Evolutionary conservation across 37 sponge, comb jelly and placozoan genomes (phyloP).

Genomic region (Aplysina aerophoba): DNA sequence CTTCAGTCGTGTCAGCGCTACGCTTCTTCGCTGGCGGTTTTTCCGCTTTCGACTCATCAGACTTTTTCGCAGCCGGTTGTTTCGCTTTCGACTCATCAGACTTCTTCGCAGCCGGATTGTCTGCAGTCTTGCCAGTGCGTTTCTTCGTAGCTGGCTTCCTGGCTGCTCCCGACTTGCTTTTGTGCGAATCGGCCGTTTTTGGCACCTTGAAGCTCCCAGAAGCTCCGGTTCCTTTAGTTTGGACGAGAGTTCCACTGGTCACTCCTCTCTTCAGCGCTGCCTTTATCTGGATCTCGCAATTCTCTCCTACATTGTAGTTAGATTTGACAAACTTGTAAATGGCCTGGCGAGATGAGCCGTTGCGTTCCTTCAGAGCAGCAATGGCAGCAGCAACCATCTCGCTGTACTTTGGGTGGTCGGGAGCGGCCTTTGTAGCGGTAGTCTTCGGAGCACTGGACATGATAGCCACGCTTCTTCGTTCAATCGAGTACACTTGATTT

Average conservation of each 20-base stretch:
- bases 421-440: constrained; percentile 37
- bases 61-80: constrained; percentile 7
- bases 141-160: constrained; percentile 41
- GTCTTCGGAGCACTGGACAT: neutral
- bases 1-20: too few species aligned
- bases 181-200: constrained; percentile 32
- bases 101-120: neutral
- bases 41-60: neutral
- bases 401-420: constrained; percentile 80
- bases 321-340: constrained; percentile 87
- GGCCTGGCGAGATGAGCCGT: constrained; percentile 80
- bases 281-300: constrained; percentile 64
- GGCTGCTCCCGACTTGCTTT: constrained; percentile 31
- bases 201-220: constrained; percentile 85
- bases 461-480: too few species aligned
- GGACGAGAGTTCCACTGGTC: constrained; percentile 57
- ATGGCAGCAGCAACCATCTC: constrained; percentile 88
- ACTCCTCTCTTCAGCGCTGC: constrained; percentile 76
- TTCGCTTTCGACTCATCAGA: neutral
- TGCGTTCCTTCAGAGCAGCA: constrained; percentile 69
- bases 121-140: constrained; percentile 27
- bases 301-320: constrained; percentile 81
- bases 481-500: too few species aligned
- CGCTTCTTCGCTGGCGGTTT: too few species aligned
- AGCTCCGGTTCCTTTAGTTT: constrained; percentile 85